Percentiles rank a stretch among this genome's conserved stretches.
These are phyloP conservation scores for Nyctalus aviator DNA, from an alignment of 2,797 vertebrate species.

Conservation along the genomic window DNA sequence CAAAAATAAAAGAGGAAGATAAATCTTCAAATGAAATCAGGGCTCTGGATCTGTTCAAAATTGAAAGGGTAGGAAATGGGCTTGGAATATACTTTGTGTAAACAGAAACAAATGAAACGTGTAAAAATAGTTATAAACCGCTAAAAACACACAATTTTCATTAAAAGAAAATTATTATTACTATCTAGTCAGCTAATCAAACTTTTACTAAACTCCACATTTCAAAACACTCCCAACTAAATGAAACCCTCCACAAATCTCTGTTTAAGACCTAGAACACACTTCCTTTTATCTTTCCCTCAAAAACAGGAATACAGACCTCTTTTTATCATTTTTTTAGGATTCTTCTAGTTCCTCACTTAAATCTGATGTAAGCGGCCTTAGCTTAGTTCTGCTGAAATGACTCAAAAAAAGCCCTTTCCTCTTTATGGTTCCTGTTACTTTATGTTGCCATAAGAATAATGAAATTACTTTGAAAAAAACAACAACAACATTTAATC, in stretches of 20 bases:
- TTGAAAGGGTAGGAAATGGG: not conserved
- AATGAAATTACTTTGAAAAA: conserved; percentile 39
- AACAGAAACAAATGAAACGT: not conserved
- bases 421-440: not conserved
- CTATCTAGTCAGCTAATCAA: conserved; percentile 36
- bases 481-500: not conserved
- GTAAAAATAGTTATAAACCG: not conserved
- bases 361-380: not conserved
- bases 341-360: not conserved
- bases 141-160: conserved; percentile 17
- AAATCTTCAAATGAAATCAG: not conserved
- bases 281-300: conserved; percentile 24
- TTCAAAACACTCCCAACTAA: conserved; percentile 35
- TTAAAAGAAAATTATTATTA: conserved; percentile 18
- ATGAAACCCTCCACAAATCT: conserved; percentile 26
- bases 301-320: not conserved
- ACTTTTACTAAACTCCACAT: conserved; percentile 39
- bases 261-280: not conserved
- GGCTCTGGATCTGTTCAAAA: not conserved
- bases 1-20: not conserved
- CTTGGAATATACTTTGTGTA: not conserved
- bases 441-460: not conserved
- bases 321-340: not conserved
- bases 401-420: not conserved
- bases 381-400: conserved; percentile 1